Percentiles rank a stretch among this genome's conserved stretches.
These are phyloP conservation scores for Byasa hedistus DNA, from an alignment of 2,888 invertebrate genomes.

Conservation along the genomic window DNA sequence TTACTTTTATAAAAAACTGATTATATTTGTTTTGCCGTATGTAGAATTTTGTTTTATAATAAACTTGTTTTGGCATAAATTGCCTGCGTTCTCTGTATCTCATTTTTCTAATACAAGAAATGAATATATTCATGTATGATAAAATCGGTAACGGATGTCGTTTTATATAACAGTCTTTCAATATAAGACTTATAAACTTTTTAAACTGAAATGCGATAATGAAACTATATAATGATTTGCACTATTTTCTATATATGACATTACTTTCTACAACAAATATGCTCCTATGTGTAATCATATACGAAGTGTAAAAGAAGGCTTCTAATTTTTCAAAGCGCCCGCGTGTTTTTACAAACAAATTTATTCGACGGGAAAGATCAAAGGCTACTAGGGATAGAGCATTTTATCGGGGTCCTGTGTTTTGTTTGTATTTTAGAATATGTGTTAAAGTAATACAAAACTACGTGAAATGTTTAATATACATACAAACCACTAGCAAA, in stretches of 20 bases:
- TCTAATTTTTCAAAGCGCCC: slow-evolving; percentile 15
- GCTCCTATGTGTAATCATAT: background rate
- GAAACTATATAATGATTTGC: background rate
- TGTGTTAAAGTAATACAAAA: background rate
- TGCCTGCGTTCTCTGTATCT: too few relatives aligned
- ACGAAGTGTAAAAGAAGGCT: slow-evolving; percentile 12
- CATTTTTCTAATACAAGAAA: too few relatives aligned
- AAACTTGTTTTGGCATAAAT: too few relatives aligned
- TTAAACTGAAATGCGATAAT: too few relatives aligned
- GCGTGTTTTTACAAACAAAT: slow-evolving; percentile 8
- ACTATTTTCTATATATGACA: background rate
- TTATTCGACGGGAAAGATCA: slow-evolving; percentile 24
- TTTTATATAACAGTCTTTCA: too few relatives aligned
- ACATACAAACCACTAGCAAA: too few relatives aligned
- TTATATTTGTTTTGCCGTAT: too few relatives aligned
- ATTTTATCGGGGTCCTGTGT: slow-evolving; percentile 12
- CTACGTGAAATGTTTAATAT: background rate
- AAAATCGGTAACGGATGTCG: too few relatives aligned
- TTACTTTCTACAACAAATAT: background rate
- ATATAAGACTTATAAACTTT: too few relatives aligned
- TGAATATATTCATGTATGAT: too few relatives aligned
- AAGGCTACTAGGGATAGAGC: slow-evolving; percentile 15
- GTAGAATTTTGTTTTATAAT: too few relatives aligned
- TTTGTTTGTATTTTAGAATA: background rate
- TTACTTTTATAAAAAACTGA: too few relatives aligned